Conservation (phyloP, 2,888 invertebrate species). For the Tenodera sinensis region DNA sequence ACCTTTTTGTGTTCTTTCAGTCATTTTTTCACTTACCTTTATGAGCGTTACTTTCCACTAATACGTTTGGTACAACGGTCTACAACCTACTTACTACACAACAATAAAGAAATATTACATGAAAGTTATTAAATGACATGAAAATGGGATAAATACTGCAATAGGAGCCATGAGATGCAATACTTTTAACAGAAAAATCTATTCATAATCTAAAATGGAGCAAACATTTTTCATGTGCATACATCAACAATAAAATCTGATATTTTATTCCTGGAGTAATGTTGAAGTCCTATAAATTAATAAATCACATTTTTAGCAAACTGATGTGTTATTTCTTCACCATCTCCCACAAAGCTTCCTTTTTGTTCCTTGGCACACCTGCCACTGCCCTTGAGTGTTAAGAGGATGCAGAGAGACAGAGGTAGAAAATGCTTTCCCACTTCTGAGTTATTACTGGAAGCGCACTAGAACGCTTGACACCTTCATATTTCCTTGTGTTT, state of each 20-base stretch:
- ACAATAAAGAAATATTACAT: not conserved
- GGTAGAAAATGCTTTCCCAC: not conserved
- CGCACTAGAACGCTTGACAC: not conserved
- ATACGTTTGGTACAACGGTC: not conserved
- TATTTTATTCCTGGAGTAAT: constrained; percentile 21
- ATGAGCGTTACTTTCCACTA: not conserved
- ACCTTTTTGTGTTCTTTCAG: not conserved
- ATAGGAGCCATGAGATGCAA: not conserved
- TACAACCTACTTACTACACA: constrained; percentile 12
- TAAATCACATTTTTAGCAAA: constrained; percentile 31
- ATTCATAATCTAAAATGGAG: not conserved
- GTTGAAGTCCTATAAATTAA: constrained; percentile 18
- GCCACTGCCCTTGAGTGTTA: not conserved
- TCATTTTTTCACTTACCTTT: not conserved
- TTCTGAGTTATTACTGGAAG: not conserved
- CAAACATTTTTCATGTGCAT: not conserved
- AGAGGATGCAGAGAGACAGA: too few relatives aligned
- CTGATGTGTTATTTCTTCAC: not conserved
- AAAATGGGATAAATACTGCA: not conserved
- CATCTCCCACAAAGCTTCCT: not conserved
- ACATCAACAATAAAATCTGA: not conserved
- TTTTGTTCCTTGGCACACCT: not conserved
- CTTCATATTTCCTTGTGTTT: not conserved
- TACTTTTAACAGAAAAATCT: not conserved
- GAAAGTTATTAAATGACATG: not conserved